phyloP scores from a whole-genome alignment of 2,797 vertebrate genomes.

The Poeciliopsis gracilis region DNA sequence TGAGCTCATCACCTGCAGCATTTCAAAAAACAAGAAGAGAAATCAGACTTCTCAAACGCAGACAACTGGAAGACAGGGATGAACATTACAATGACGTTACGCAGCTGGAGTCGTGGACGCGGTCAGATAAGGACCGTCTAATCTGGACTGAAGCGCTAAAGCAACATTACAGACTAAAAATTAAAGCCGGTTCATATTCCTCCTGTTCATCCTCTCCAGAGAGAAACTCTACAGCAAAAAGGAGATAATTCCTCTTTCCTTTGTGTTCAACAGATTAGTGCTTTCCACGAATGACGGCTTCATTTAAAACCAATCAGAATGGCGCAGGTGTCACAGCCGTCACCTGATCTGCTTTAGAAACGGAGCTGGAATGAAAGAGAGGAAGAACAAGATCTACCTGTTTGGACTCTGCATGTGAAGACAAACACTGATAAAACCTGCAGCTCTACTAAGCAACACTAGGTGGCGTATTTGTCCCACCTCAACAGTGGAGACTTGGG shows the following conservation, averaged over 20 bases:
- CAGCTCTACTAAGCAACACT: conserved; percentile 58
- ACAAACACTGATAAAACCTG: conserved; percentile 31
- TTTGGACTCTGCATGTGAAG: background rate
- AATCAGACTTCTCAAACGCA: conserved; percentile 29
- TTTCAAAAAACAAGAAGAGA: conserved; percentile 9
- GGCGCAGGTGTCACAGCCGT: background rate
- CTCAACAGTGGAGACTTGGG: conserved; percentile 15
- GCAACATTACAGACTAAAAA: conserved; percentile 14
- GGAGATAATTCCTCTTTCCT: background rate
- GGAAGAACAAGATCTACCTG: conserved; percentile 16
- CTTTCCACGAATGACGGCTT: background rate
- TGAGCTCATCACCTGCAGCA: conserved; percentile 92
- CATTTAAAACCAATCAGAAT: background rate
- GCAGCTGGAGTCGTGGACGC: background rate
- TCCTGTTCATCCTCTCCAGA: conserved; percentile 5
- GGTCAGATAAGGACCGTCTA: conserved; percentile 11
- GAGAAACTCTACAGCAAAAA: background rate
- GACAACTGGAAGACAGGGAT: conserved; percentile 15
- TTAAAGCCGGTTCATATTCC: background rate
- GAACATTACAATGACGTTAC: conserved; percentile 22
- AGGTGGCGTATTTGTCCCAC: conserved; percentile 60
- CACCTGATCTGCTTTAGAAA: background rate
- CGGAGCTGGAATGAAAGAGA: background rate
- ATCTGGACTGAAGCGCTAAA: conserved; percentile 27
- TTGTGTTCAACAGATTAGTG: background rate